Percentiles rank a stretch among this genome's conserved stretches.
These are phyloP conservation scores for Sardinella longiceps DNA, from an alignment of 2,797 vertebrate genomes.

Conservation along the genomic window DNA sequence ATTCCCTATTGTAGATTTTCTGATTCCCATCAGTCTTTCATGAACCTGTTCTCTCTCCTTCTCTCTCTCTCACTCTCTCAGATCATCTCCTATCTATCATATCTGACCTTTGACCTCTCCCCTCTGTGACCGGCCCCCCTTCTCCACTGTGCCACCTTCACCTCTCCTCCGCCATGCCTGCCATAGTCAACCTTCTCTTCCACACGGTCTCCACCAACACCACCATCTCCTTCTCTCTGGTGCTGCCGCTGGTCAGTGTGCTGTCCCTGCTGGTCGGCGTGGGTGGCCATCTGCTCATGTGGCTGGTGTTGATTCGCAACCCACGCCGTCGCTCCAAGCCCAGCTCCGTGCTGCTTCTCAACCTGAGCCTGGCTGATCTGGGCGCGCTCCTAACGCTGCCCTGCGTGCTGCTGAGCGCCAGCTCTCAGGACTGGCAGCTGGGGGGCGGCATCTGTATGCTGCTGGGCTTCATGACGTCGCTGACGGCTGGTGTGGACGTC, in stretches of 20 bases:
- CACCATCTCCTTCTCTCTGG: constrained; percentile 70
- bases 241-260: constrained; percentile 69
- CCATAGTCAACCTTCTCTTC: constrained; percentile 75
- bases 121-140: not conserved
- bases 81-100: not conserved
- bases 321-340: constrained; percentile 66
- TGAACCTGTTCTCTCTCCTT: not conserved
- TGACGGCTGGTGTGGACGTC: constrained; percentile 70
- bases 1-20: not conserved
- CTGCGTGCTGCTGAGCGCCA: constrained; percentile 67
- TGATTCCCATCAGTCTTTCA: no score
- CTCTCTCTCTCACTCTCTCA: not conserved
- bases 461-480: constrained; percentile 71
- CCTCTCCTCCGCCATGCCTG: constrained; percentile 61
- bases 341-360: constrained; percentile 71
- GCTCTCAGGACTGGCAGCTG: constrained; percentile 70
- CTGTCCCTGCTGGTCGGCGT: constrained; percentile 69
- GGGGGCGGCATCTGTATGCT: constrained; percentile 67
- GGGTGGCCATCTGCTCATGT: constrained; percentile 70
- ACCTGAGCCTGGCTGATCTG: constrained; percentile 73
- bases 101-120: not conserved
- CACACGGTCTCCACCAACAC: constrained; percentile 74
- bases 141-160: not conserved
- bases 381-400: constrained; percentile 71
- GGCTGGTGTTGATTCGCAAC: constrained; percentile 68